Base-by-base conservation (phyloP, 2,113 vertebrate genomes). In the Fukomys damarensis region DNA sequence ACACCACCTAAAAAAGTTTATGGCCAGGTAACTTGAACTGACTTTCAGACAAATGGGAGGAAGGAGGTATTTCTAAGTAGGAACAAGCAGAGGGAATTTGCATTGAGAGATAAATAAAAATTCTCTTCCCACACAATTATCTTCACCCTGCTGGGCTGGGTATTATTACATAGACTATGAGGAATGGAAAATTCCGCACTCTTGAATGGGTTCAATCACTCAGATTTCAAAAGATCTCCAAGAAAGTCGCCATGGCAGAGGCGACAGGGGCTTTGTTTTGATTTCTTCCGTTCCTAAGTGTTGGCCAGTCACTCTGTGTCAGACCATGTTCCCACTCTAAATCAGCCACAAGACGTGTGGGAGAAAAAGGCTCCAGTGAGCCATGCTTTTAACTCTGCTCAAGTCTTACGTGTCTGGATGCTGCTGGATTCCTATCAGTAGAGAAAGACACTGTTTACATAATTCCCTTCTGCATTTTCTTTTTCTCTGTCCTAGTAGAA, bases 181-280 rank as follows among this genome's bases (percentile, higher is more conserved):
- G 72, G 76, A 94, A 96, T 26, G 54, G 80, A 94, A 86, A 76
- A 85, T 83, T 68, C 94, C 85, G 32, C 72, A 22, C 26, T 88
- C 41, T 90, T 88, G 84, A 86, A 79, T 66, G 68, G 68, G 32
- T 56, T 84, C 89, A 49, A n/a, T 81, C 46, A 96, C 19, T 81
- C 82, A 90, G 87, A 66, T 66, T 52, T 96, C 56, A 6, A 80
- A 82, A 95, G 63, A 84, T 88, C 70, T 82, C 87, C 70, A 77
- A 82, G 81, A 35, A 20, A 68, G 38, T 38, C 43, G 56, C 93
- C 59, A 38, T 32, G 61, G 63, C 0, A 41, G 76, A n/a, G 76
- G 11, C 5, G 52, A 72, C 56, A 1, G 13, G 35, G 82, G 56
- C 4, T 58, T 84, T 65, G 38, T 81, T 94, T 65, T 26, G 85